A percentile compares a stretch with the other conserved stretches of the same genome.
phyloP scores from a whole-genome alignment of 37 sponge, comb jelly and placozoan species.

The Halisarca cf. caerulea region DNA sequence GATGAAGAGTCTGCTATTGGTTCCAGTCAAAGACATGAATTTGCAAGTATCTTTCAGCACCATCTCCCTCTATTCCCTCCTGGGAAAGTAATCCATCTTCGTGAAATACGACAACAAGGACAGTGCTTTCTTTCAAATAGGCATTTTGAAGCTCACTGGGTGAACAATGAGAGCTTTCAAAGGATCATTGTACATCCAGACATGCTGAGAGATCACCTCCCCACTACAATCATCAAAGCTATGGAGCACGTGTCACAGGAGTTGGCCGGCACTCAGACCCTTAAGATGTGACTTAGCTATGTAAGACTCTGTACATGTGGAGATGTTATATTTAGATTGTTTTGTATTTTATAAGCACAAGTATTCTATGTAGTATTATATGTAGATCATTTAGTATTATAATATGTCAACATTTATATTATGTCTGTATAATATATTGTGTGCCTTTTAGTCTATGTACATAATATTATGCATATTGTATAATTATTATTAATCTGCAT shows the following conservation, averaged over 20 bases:
- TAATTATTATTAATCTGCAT: too few relatives aligned
- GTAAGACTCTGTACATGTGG: too few relatives aligned
- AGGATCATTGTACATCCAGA: slow-evolving; percentile 60
- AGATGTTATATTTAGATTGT: too few relatives aligned
- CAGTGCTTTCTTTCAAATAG: slow-evolving; percentile 37
- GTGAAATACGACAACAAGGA: slow-evolving; percentile 25
- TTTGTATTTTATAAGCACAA: too few relatives aligned
- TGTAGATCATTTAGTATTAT: too few relatives aligned
- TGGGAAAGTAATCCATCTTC: slow-evolving; percentile 75
- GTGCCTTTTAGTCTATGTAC: too few relatives aligned
- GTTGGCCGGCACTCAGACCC: too few relatives aligned
- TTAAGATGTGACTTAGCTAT: too few relatives aligned
- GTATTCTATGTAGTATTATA: too few relatives aligned
- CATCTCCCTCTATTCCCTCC: slow-evolving; percentile 62
- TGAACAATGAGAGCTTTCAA: slow-evolving; percentile 46
- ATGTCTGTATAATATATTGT: too few relatives aligned
- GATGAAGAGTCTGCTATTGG: not conserved
- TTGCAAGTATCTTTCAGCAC: not conserved
- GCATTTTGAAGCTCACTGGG: slow-evolving; percentile 59
- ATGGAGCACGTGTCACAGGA: slow-evolving; percentile 63
- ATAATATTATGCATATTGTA: too few relatives aligned
- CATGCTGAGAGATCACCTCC: slow-evolving; percentile 84
- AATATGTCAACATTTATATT: too few relatives aligned
- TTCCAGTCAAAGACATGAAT: not conserved
- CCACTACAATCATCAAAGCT: slow-evolving; percentile 57